Evolutionary conservation across 2,888 invertebrate species (phyloP).

Genomic region (Drosophila prolongata): DNA sequence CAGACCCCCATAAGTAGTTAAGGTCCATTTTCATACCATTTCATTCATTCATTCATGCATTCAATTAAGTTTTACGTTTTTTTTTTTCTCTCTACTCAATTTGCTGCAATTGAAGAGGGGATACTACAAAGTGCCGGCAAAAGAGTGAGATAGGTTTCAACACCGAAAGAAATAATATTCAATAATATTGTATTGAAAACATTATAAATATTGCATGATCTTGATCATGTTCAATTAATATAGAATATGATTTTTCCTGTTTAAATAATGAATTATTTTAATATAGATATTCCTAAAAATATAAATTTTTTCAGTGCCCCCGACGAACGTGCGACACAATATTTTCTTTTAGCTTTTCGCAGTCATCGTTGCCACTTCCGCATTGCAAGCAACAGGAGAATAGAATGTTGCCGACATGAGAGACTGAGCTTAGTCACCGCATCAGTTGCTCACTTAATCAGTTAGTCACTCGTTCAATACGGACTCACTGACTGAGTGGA

Average conservation of each 20-base stretch:
- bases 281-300: too few species aligned
- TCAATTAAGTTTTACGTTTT: conserved; percentile 53
- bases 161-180: conserved; percentile 11
- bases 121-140: conserved; percentile 8
- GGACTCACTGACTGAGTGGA: conserved; percentile 11
- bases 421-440: conserved; percentile 26
- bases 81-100: conserved; percentile 53
- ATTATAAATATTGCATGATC: too few species aligned
- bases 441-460: conserved; percentile 39
- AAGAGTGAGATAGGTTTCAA: conserved; percentile 18
- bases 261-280: too few species aligned
- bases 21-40: conserved; percentile 55
- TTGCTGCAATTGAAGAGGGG: conserved; percentile 58
- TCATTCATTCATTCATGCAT: conserved; percentile 66
- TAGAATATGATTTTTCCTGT: too few species aligned
- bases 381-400: conserved; percentile 48
- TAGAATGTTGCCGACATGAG: conserved; percentile 2
- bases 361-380: conserved; percentile 53
- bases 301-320: neutral
- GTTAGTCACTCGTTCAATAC: conserved; percentile 28
- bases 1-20: conserved; percentile 36
- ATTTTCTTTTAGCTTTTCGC: conserved; percentile 29
- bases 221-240: too few species aligned
- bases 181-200: too few species aligned
- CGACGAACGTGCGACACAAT: conserved; percentile 43